Evolutionary conservation across 2,888 invertebrate species (phyloP).

Genomic region (Caenorhabditis virilis): DNA sequence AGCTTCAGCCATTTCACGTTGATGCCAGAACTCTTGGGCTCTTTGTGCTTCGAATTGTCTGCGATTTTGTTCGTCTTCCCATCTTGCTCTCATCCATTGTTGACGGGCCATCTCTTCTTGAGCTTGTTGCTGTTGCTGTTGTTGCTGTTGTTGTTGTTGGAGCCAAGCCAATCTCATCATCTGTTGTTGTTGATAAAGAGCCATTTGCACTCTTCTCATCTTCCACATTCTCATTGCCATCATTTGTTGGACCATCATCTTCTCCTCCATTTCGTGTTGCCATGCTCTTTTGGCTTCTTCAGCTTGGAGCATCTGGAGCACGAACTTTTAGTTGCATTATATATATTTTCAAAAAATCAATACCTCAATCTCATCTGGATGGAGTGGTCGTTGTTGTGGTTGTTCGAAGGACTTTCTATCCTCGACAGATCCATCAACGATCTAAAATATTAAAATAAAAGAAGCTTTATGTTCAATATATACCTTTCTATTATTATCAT

Average conservation of each 20-base stretch:
- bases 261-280: slow-evolving; percentile 25
- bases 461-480: too few species aligned
- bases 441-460: too few species aligned
- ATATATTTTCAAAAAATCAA: too few species aligned
- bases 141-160: slow-evolving; percentile 28
- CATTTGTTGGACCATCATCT: slow-evolving; percentile 27
- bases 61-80: slow-evolving; percentile 35
- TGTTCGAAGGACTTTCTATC: slow-evolving; percentile 3
- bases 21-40: too few species aligned
- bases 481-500: neutral
- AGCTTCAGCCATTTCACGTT: slow-evolving; percentile 13
- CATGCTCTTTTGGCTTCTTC: slow-evolving; percentile 6
- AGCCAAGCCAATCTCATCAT: slow-evolving; percentile 28
- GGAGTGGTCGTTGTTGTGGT: slow-evolving; percentile 20
- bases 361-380: slow-evolving; percentile 37
- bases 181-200: slow-evolving; percentile 26
- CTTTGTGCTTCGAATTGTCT: too few species aligned
- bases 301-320: slow-evolving; percentile 9
- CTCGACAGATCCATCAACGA: slow-evolving; percentile 34
- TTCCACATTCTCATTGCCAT: slow-evolving; percentile 29
- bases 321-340: too few species aligned
- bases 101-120: slow-evolving; percentile 33
- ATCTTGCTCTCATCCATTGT: slow-evolving; percentile 28
- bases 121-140: slow-evolving; percentile 28
- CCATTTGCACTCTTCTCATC: slow-evolving; percentile 24